Conservation (phyloP, 2,888 invertebrate species). For the Dryococelus australis region DNA sequence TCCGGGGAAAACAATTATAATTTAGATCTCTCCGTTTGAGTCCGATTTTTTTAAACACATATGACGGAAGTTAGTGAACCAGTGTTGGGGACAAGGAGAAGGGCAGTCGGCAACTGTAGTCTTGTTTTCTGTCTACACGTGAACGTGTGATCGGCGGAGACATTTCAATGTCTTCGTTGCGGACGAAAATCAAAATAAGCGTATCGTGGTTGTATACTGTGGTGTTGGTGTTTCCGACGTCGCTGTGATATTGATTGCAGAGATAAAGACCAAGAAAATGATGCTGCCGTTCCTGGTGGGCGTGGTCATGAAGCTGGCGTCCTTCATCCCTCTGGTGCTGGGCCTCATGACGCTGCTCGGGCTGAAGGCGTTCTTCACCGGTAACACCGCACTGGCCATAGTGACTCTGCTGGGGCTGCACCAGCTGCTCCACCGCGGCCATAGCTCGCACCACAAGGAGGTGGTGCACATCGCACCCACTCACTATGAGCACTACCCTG, state of each 20-base stretch:
- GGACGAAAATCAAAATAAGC: no score
- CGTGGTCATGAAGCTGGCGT: conserved; percentile 42
- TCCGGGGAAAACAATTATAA: no score
- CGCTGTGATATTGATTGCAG: neutral
- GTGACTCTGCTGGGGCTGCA: conserved; percentile 35
- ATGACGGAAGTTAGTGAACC: no score
- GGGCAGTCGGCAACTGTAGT: no score
- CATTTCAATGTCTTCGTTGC: no score
- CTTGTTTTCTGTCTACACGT: no score
- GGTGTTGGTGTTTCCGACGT: no score
- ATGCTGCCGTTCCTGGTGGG: conserved; percentile 45
- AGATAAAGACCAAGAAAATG: conserved; percentile 18
- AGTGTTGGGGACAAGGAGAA: no score
- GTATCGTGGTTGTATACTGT: no score
- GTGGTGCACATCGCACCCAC: neutral
- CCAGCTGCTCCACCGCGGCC: neutral
- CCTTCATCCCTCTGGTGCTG: conserved; percentile 45
- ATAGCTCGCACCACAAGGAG: neutral
- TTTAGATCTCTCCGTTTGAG: no score
- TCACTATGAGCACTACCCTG: neutral
- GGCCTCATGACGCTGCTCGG: conserved; percentile 39
- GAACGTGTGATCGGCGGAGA: no score
- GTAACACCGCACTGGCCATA: conserved; percentile 42
- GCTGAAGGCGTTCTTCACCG: conserved; percentile 39
- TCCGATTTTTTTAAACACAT: no score